phyloP scores from a whole-genome alignment of 2,888 invertebrate genomes.

The Eumerus sabulonum region DNA sequence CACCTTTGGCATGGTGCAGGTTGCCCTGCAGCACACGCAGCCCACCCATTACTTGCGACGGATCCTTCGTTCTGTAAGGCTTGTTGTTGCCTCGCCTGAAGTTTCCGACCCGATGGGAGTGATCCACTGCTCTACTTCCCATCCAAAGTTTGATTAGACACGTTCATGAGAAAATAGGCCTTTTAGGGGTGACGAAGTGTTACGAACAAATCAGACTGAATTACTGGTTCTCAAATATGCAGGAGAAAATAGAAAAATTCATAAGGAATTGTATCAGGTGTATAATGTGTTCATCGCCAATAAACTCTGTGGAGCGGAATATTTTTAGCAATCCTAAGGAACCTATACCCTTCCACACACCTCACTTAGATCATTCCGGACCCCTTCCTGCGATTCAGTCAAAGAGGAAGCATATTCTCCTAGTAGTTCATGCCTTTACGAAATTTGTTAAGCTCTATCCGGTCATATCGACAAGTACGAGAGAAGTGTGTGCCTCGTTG shows the following conservation, averaged over 20 bases:
- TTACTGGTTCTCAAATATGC: conserved; percentile 46
- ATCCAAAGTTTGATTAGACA: conserved; percentile 3
- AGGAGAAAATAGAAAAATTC: conserved; percentile 18
- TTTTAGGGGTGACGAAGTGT: conserved; percentile 7
- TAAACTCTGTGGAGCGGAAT: background rate
- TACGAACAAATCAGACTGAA: conserved; percentile 22
- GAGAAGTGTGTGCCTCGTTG: conserved; percentile 19
- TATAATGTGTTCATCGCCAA: conserved; percentile 24
- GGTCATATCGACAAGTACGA: background rate
- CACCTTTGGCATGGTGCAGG: too few relatives aligned
- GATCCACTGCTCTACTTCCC: too few relatives aligned
- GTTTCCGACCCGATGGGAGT: too few relatives aligned
- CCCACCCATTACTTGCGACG: too few relatives aligned
- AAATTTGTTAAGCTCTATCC: too few relatives aligned
- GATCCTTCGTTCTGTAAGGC: too few relatives aligned
- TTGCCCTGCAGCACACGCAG: too few relatives aligned
- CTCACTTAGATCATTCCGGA: conserved; percentile 16
- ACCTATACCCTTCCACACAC: conserved; percentile 12
- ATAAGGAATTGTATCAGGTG: conserved; percentile 25
- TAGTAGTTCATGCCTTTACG: conserved; percentile 19
- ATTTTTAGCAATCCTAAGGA: conserved; percentile 23
- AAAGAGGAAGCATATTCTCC: conserved; percentile 20
- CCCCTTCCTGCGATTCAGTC: conserved; percentile 10
- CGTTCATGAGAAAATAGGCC: conserved; percentile 15
- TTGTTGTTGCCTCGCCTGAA: too few relatives aligned